These are phyloP conservation scores for Varanus komodoensis DNA, from an alignment of 2,113 vertebrate species.

Conservation along the genomic window DNA sequence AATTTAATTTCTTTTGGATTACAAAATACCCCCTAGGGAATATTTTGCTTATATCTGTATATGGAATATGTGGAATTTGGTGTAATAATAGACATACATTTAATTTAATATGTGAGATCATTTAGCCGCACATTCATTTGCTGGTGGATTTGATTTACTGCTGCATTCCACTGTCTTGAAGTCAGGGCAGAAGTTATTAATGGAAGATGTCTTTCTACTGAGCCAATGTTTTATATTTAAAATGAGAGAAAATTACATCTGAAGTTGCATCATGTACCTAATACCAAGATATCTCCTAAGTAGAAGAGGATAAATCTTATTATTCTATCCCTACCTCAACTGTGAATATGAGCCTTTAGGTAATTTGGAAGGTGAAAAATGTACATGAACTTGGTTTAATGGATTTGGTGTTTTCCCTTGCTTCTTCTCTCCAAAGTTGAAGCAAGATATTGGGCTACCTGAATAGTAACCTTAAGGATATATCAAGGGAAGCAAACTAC, in stretches of 20 bases:
- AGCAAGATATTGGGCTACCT: background rate
- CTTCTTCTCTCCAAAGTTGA: background rate
- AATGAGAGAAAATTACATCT: background rate
- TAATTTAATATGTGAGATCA: slow-evolving; percentile 10
- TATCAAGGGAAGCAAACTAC: background rate
- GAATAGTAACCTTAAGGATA: background rate
- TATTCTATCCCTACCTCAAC: background rate
- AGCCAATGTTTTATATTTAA: slow-evolving; percentile 8
- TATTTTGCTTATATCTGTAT: background rate
- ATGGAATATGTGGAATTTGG: slow-evolving; percentile 10
- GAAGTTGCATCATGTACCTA: background rate
- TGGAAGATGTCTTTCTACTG: background rate
- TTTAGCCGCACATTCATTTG: slow-evolving; percentile 34
- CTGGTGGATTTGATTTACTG: slow-evolving; percentile 37
- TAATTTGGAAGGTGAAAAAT: background rate
- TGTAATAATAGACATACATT: slow-evolving; percentile 12
- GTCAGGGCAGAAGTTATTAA: background rate
- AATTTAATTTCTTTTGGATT: slow-evolving; percentile 14
- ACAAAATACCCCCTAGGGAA: slow-evolving; percentile 35
- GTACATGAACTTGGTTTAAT: background rate
- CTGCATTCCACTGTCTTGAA: background rate
- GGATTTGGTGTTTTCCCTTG: background rate
- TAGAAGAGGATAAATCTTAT: background rate
- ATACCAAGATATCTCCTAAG: background rate
- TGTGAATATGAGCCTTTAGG: background rate